These are phyloP conservation scores for Eueides isabella DNA, from an alignment of 1,140 invertebrate genomes.

Conservation along the genomic window DNA sequence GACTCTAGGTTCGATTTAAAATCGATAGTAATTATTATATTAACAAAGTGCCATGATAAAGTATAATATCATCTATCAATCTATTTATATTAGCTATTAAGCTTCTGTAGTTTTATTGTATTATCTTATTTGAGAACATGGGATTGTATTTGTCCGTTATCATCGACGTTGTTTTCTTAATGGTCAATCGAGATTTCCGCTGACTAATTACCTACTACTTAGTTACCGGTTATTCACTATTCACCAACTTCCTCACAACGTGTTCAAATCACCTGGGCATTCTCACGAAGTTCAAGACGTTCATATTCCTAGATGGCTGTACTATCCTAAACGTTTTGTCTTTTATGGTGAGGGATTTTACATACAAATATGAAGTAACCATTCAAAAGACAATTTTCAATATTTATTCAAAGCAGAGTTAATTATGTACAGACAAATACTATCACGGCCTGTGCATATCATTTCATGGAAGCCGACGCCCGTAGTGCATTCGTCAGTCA, in stretches of 20 bases:
- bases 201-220: too few species aligned
- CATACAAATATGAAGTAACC: background rate
- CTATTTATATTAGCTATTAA: too few species aligned
- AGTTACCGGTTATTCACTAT: too few species aligned
- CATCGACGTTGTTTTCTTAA: too few species aligned
- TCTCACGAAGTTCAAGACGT: too few species aligned
- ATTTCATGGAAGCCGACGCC: constrained; percentile 28
- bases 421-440: constrained; percentile 28
- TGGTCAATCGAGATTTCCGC: too few species aligned
- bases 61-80: too few species aligned
- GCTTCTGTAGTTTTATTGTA: background rate
- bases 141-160: background rate
- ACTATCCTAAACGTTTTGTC: too few species aligned
- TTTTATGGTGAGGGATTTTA: too few species aligned
- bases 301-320: too few species aligned
- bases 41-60: background rate
- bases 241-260: too few species aligned
- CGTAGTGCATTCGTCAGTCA: constrained; percentile 25
- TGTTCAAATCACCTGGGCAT: too few species aligned
- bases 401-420: constrained; percentile 15
- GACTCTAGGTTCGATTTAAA: constrained; percentile 6
- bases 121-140: background rate
- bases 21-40: background rate
- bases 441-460: constrained; percentile 29
- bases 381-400: background rate